A percentile compares a stretch with the other conserved stretches of the same genome.
Evolutionary conservation across 2,888 invertebrate genomes (phyloP).

Genomic region (Yponomeuta sedellus): DNA sequence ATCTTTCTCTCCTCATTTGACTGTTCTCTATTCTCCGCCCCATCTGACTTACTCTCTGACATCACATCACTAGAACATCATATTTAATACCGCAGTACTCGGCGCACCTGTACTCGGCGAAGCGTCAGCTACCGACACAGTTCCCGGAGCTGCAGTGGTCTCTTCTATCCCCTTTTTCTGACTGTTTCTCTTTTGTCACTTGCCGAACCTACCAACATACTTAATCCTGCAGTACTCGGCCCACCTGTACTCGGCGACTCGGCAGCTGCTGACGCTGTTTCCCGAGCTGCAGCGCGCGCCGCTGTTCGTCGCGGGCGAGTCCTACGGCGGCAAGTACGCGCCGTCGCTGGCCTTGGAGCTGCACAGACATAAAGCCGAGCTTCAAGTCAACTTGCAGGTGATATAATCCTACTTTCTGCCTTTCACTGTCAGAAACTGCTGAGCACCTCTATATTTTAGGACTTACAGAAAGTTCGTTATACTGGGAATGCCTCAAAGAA

Average conservation of each 20-base stretch:
- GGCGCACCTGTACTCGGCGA: conserved; percentile 72
- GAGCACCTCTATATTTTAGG: no score
- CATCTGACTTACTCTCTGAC: no score
- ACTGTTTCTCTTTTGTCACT: no score
- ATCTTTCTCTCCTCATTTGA: no score
- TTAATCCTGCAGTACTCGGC: conserved; percentile 30
- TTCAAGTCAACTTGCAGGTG: conserved; percentile 65
- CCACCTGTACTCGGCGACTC: conserved; percentile 61
- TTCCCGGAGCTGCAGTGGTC: conserved; percentile 67
- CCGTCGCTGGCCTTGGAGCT: conserved; percentile 77
- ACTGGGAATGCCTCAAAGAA: no score
- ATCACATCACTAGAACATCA: no score
- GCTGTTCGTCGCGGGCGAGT: conserved; percentile 80
- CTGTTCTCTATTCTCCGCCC: no score
- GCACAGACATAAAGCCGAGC: conserved; percentile 48
- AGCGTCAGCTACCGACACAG: conserved; percentile 77
- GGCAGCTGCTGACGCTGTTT: conserved; percentile 77
- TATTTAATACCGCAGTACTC: conserved; percentile 43
- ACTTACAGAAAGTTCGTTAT: no score
- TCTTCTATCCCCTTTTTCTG: no score
- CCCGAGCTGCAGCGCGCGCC: conserved; percentile 73
- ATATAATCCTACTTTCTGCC: background rate
- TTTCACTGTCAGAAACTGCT: no score
- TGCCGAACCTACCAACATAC: no score
- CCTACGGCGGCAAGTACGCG: conserved; percentile 78